Evolutionary conservation across 1,140 invertebrate species (phyloP).

Genomic region (Colletes gigas): DNA sequence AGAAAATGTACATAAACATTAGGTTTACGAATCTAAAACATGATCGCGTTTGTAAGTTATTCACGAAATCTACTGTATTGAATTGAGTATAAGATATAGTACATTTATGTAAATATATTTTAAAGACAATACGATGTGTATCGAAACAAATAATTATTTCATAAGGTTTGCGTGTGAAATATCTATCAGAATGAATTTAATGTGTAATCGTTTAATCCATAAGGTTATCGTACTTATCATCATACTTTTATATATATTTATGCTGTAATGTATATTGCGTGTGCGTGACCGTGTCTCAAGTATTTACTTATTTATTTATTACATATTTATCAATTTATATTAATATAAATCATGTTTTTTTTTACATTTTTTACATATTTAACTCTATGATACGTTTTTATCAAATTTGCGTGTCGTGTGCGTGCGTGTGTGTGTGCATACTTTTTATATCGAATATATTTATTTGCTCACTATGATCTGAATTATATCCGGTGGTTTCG

Average conservation of each 20-base stretch:
- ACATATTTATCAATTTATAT: conserved; percentile 16
- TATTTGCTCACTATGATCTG: background rate
- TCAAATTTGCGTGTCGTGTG: background rate
- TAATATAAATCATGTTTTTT: background rate
- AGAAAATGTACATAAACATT: background rate
- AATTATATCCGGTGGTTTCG: background rate
- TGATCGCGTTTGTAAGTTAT: background rate
- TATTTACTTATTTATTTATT: conserved; percentile 57
- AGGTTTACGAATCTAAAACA: background rate
- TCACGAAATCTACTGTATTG: background rate
- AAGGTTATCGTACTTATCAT: conserved; percentile 20
- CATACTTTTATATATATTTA: background rate
- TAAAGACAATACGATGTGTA: conserved; percentile 5
- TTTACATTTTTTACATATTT: background rate
- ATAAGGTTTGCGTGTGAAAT: conserved; percentile 28
- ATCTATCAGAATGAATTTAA: conserved; percentile 3
- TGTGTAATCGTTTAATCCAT: conserved; percentile 6
- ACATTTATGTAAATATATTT: background rate
- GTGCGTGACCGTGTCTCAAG: conserved; percentile 6
- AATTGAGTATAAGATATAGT: background rate
- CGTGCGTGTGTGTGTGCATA: background rate
- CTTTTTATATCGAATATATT: conserved; percentile 3
- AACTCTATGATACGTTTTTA: background rate
- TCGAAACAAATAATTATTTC: conserved; percentile 8
- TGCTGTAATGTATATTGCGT: background rate